Evolutionary conservation across 2,888 invertebrate genomes (phyloP), one percentile per base, ranked within the genome.

Genomic region (Eristalis intricaria): DNA sequence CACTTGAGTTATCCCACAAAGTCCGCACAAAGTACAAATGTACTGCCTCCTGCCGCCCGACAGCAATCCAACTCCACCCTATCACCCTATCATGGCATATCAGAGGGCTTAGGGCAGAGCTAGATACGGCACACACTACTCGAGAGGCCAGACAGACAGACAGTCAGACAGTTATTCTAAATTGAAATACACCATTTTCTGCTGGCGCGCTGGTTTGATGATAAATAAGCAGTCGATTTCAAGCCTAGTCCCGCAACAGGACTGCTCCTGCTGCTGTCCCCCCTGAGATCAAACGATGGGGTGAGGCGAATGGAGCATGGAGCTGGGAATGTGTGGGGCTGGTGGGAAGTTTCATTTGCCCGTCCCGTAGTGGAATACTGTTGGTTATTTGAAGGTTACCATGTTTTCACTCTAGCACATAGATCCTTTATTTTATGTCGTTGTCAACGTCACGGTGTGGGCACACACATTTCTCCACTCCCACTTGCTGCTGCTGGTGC

Each of bases 361-460:
- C 74, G 23, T 75, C 64, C 23, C 43, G 26, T 22, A 50, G 66
- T 22, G 19, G 63, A 56, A 73, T 65, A 56, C 50, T 64, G 68
- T 74, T 78, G 68, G 68, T 74, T 78, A 74, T 79, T 74, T 75
- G 75, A 79, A 75, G 86, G 86, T 86, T 86, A 84, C 40, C 69
- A 68, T 84, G 78, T 78, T 79, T 78, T 68, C 63, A 66, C 74
- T 66, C 71, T n/a, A n/a, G 26, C 84, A 35, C 38, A 71, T 87
- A 83, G 84, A 87, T 87, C 87, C 84, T 84, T 87, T 87, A 83
- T 84, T 79, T 87, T 87, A 87, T 87, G 87, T 87, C 79, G 76
- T 87, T 86, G 84, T 87, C 87, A 87, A 80, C 83, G 87, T 87
- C 87, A 87, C 84, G 79, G 87, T 84, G 68, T 80, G 84, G 68